Evolutionary conservation across 2,797 vertebrate genomes (phyloP), one percentile per base, ranked within the genome.

Genomic region (Protosalanx chinensis): DNA sequence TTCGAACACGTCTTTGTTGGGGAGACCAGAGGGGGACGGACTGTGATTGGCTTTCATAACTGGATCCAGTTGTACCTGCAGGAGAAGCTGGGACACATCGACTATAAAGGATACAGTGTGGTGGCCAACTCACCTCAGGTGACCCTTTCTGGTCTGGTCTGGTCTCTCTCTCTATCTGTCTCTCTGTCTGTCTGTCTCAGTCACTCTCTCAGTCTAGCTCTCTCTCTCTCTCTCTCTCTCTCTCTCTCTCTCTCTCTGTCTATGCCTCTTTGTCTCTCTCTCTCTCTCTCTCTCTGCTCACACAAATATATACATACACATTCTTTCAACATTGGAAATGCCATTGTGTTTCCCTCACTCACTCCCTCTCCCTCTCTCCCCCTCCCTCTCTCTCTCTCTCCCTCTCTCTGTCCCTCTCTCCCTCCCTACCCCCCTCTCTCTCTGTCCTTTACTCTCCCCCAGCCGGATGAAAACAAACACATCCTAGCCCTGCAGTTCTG

Each of bases 51-150:
- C 15, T 94, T 94, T 77, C 93, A 94, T 84, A 94, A 94, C 90
- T 94, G 93, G 93, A 94, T 94, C 76, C 93, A 94, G 90, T 86
- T 94, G 20, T 94, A 94, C 79, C 76, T 94, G n/a, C 93, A 94
- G 32, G 93, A 94, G 82, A 94, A 93, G 77, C 91, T 93, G 49
- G 93, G 93, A 23, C 90, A 93, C 78, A 88, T 94, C 3, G 92
- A 93, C 71, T 94, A 93, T 82, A 93, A 91, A 87, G 93, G 93
- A 76, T 94, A 94, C 84, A 92, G 88, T 16, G 87, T 90, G 73
- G 82, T 58, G 58, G 87, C 88, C 23, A 78, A 90, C 63, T 93
- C 92, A 2, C 91, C 91, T 0, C 75, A 89, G 88, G 93, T 93
- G 76, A 35, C 72, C 77, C 29, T 4, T 30, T 35, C 16, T 13